Conservation (phyloP, 2,888 invertebrate species). For the Morinoia aosen region DNA sequence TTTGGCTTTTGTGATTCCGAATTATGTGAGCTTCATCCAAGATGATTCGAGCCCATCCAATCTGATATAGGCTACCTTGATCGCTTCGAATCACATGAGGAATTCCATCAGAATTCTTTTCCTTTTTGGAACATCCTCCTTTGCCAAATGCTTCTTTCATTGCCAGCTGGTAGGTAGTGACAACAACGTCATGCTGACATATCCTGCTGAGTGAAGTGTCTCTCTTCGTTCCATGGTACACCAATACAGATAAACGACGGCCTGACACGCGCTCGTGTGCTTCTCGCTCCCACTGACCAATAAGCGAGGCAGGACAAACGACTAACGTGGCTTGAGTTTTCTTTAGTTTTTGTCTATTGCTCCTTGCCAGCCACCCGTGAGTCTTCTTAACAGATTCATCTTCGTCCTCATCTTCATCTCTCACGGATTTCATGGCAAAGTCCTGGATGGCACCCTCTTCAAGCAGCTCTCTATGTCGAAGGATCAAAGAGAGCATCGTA, state of each 20-base stretch:
- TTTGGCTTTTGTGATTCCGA: slow-evolving; percentile 86
- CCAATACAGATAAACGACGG: slow-evolving; percentile 77
- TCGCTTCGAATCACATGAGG: slow-evolving; percentile 59
- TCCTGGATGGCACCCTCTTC: slow-evolving; percentile 70
- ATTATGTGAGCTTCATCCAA: slow-evolving; percentile 95
- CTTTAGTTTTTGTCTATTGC: slow-evolving; percentile 58
- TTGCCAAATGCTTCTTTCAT: slow-evolving; percentile 71
- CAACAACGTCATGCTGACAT: slow-evolving; percentile 83
- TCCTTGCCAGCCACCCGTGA: slow-evolving; percentile 62
- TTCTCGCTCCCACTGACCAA: slow-evolving; percentile 92
- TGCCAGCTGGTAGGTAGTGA: slow-evolving; percentile 88
- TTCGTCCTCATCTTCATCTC: slow-evolving; percentile 70
- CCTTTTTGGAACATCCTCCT: slow-evolving; percentile 48
- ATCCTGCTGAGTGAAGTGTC: slow-evolving; percentile 74
- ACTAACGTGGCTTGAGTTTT: slow-evolving; percentile 82
- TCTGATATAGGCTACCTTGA: slow-evolving; percentile 76
- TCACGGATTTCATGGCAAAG: background rate
- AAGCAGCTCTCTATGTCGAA: slow-evolving; percentile 65
- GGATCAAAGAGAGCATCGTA: slow-evolving; percentile 68
- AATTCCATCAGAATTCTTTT: slow-evolving; percentile 58
- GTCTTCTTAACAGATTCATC: slow-evolving; percentile 69
- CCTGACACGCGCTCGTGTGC: slow-evolving; percentile 77
- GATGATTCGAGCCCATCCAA: slow-evolving; percentile 88
- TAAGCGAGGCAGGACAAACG: slow-evolving; percentile 90
- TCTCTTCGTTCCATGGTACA: slow-evolving; percentile 88